A percentile compares a stretch with the other conserved stretches of the same genome.
Conservation (phyloP, 2,797 vertebrate species). For the Chaunax sp. region DNA sequence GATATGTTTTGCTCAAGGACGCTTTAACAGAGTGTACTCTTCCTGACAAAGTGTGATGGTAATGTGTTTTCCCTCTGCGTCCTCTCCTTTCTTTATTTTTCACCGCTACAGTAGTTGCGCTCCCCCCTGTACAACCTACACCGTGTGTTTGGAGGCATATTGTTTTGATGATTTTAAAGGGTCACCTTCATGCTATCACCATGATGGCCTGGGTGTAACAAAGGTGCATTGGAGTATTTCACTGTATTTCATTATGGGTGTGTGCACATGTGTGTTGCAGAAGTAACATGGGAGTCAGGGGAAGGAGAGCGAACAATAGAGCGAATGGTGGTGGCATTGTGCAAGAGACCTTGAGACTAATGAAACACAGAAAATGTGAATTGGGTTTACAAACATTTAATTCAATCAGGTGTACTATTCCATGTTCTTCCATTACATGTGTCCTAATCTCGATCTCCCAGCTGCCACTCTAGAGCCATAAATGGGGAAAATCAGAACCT, state of each 20-base stretch:
- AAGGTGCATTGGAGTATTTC: not conserved
- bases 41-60: slow-evolving; percentile 5
- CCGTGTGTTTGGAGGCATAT: not conserved
- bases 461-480: slow-evolving; percentile 18
- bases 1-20: slow-evolving; percentile 3
- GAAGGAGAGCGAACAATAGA: slow-evolving; percentile 17
- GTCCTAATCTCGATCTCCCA: slow-evolving; percentile 36
- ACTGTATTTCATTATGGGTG: not conserved
- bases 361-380: slow-evolving; percentile 29
- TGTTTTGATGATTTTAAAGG: slow-evolving; percentile 1
- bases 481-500: slow-evolving; percentile 38
- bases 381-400: slow-evolving; percentile 36
- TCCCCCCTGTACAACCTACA: not conserved
- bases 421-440: slow-evolving; percentile 12
- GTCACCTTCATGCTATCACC: slow-evolving; percentile 1
- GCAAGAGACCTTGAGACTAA: slow-evolving; percentile 40
- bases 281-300: slow-evolving; percentile 5
- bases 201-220: not conserved
- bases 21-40: not conserved
- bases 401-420: slow-evolving; percentile 27
- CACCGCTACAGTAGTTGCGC: too few species aligned
- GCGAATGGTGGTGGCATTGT: slow-evolving; percentile 12
- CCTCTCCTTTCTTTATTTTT: not conserved
- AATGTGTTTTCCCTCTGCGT: not conserved
- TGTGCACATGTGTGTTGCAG: not conserved